Percentiles rank a stretch among this genome's conserved stretches.
phyloP scores from a whole-genome alignment of 2,113 vertebrate genomes.

The Ciconia stormi region DNA sequence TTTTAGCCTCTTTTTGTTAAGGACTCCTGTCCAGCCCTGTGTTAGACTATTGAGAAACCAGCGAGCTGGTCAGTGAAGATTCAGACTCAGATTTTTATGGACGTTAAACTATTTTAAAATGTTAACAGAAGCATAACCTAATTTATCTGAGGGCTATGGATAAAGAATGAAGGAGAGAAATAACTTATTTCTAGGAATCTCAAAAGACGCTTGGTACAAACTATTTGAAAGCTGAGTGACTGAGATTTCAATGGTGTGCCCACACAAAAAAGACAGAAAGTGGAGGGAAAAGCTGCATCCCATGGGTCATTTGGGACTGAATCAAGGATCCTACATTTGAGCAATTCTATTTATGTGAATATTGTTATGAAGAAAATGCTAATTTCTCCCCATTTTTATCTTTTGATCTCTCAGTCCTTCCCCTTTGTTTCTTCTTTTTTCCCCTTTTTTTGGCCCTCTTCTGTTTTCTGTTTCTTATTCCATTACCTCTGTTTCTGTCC shows the following conservation, averaged over 20 bases:
- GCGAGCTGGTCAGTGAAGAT: neutral
- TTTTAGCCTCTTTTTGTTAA: slow-evolving; percentile 1
- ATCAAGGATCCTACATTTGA: neutral
- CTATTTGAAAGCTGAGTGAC: neutral
- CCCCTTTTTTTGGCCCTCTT: neutral
- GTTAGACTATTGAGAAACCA: neutral
- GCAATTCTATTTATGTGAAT: neutral
- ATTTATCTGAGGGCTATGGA: neutral
- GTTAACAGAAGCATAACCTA: neutral
- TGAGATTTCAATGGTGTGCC: neutral
- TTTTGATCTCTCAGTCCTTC: neutral
- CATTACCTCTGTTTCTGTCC: neutral
- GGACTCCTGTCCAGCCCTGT: neutral
- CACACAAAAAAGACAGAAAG: neutral
- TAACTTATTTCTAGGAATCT: neutral
- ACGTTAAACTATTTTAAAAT: neutral
- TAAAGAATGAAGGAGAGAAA: neutral
- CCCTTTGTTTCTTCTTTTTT: neutral
- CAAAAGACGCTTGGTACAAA: neutral
- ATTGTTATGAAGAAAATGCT: neutral
- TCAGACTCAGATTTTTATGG: neutral
- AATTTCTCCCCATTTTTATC: neutral
- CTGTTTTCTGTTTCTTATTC: neutral
- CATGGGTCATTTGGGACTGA: neutral
- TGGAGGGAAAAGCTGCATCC: neutral